phyloP scores from a whole-genome alignment of 2,797 vertebrate genomes.

The Morus bassanus region DNA sequence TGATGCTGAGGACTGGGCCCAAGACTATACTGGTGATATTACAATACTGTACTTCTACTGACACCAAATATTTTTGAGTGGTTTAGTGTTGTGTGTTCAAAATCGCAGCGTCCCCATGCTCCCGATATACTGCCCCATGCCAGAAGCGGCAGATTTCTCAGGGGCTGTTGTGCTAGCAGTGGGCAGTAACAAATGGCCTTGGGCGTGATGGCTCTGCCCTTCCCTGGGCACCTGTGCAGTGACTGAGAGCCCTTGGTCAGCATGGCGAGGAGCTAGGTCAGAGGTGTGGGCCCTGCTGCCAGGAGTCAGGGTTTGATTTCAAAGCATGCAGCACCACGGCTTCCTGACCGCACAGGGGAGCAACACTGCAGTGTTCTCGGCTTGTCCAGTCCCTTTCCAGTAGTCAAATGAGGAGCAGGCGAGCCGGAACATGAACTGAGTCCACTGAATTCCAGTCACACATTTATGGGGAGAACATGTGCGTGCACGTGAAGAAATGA shows the following conservation, averaged over 20 bases:
- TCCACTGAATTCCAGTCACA: not conserved
- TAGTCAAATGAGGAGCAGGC: accelerated
- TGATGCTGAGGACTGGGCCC: not conserved
- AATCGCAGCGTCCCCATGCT: not conserved
- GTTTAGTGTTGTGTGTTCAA: not conserved
- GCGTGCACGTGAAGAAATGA: not conserved
- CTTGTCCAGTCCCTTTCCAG: not conserved
- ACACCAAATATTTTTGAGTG: not conserved
- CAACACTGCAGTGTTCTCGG: accelerated
- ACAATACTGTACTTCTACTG: not conserved
- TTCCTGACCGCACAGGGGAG: not conserved
- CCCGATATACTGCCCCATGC: not conserved
- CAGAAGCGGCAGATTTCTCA: not conserved
- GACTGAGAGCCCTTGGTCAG: not conserved
- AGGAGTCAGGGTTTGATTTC: not conserved
- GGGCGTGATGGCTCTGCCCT: not conserved
- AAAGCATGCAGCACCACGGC: accelerated
- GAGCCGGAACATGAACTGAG: not conserved
- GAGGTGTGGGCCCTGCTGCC: not conserved
- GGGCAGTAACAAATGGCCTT: not conserved
- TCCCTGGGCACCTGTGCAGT: not conserved
- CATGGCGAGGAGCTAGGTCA: not conserved
- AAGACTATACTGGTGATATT: not conserved
- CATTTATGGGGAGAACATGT: not conserved
- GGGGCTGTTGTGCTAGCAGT: not conserved